A percentile compares a stretch with the other conserved stretches of the same genome.
Evolutionary conservation across 2,888 invertebrate genomes (phyloP).

Genomic region (Neoaliturus tenellus): DNA sequence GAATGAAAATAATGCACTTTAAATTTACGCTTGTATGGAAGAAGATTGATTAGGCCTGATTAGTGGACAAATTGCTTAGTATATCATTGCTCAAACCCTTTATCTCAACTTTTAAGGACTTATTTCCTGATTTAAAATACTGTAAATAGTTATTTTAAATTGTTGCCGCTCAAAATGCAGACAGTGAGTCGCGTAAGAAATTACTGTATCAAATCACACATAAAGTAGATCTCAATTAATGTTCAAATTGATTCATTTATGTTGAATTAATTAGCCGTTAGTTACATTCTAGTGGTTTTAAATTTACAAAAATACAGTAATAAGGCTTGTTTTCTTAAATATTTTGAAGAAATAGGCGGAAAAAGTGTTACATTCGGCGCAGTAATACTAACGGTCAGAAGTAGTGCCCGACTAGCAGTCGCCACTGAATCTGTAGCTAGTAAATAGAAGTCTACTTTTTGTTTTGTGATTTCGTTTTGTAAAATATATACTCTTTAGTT

Average conservation of each 20-base stretch:
- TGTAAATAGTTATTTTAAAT: constrained; percentile 36
- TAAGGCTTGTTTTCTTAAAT: no score
- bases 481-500: constrained; percentile 4
- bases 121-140: background rate
- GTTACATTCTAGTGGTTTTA: no score
- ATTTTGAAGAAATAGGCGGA: background rate
- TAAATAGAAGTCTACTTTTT: constrained; percentile 65
- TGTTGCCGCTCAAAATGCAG: constrained; percentile 48
- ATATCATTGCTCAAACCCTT: no score
- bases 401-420: constrained; percentile 63
- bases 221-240: constrained; percentile 21
- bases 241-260: background rate
- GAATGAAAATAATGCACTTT: background rate
- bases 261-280: no score
- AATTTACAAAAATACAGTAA: background rate
- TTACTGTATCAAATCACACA: background rate
- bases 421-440: constrained; percentile 60
- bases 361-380: constrained; percentile 20
- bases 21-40: no score
- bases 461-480: constrained; percentile 56
- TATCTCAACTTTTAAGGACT: background rate
- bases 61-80: background rate
- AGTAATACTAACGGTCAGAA: constrained; percentile 54
- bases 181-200: constrained; percentile 48
- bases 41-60: no score